Conservation (phyloP, 2,113 vertebrate genomes). For the Sylvietta virens region DNA sequence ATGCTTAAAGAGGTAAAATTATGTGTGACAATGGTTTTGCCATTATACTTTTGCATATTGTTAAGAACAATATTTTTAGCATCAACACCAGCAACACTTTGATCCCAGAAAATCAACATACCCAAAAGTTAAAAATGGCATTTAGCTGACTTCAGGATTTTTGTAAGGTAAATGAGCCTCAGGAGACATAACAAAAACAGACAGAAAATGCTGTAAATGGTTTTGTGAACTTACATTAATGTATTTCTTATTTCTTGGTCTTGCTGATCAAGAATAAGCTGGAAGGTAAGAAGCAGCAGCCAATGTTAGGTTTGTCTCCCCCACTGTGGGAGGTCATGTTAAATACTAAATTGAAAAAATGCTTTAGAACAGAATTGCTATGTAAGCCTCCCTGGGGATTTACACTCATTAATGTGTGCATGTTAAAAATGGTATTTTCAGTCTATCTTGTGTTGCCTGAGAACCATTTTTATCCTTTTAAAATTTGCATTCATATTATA, state of each 20-base stretch:
- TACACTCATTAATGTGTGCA: constrained; percentile 20
- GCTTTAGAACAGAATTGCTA: constrained; percentile 45
- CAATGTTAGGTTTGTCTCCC: background rate
- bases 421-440: constrained; percentile 38
- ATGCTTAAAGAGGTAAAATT: constrained; percentile 41
- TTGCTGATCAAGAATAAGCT: constrained; percentile 32
- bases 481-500: constrained; percentile 67
- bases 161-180: background rate
- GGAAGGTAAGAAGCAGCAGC: constrained; percentile 2
- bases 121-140: background rate
- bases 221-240: constrained; percentile 1
- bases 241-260: constrained; percentile 30
- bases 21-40: constrained; percentile 47
- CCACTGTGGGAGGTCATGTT: background rate
- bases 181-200: constrained; percentile 4
- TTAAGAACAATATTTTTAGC: constrained; percentile 37
- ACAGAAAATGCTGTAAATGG: background rate
- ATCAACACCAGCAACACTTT: background rate
- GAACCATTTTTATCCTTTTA: constrained; percentile 64
- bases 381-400: background rate
- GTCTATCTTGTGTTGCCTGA: constrained; percentile 65
- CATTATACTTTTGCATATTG: constrained; percentile 48
- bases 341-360: constrained; percentile 49
- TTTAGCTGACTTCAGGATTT: background rate
- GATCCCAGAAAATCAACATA: background rate